Base-by-base conservation (phyloP, 2,113 vertebrate species). In the Pristiophorus japonicus region DNA sequence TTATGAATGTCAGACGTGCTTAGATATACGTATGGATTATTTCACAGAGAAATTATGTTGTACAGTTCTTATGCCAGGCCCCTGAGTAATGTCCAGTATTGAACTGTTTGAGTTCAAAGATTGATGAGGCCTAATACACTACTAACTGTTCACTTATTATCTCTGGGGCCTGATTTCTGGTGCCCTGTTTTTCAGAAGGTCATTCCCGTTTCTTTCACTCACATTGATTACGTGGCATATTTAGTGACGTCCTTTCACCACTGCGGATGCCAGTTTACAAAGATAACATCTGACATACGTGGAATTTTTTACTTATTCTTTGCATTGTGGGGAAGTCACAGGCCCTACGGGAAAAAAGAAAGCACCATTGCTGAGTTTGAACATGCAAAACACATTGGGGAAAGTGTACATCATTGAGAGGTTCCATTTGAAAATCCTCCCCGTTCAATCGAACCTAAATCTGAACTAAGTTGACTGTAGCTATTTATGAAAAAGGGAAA, bases 111-210 rank as follows among this genome's bases (percentile, higher is more conserved):
- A 96, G 88, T 96, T 96, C 97, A 96, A 96, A 97, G 97, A 97
- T 96, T 97, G 97, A 97, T 97, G 97, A 97, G 97, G 97, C 97
- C 97, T 97, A 97, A 97, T 97, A 97, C 96, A 97, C 96, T 96
- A 96, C 96, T 97, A 97, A 97, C 97, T 97, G 97, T 97, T 97
- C 96, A 97, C 96, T 97, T 97, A 97, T 97, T 97, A 97, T 97
- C 97, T 97, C 97, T 95, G 96, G 97, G 97, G 96, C 96, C 96
- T 97, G 96, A 95, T 97, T 97, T 97, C 96, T 70, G 95, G 96
- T 96, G 96, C 96, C 97, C 96, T 96, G 97, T 97, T 96, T 96
- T 97, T 97, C 96, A 96, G 97, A 97, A 97, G 97, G 97, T 97
- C 97, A 97, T 97, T 96, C 96, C 96, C 96, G 97, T 92, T 92